Evolutionary conservation across 2,113 vertebrate genomes (phyloP).

Genomic region (Tachysurus vachellii): DNA sequence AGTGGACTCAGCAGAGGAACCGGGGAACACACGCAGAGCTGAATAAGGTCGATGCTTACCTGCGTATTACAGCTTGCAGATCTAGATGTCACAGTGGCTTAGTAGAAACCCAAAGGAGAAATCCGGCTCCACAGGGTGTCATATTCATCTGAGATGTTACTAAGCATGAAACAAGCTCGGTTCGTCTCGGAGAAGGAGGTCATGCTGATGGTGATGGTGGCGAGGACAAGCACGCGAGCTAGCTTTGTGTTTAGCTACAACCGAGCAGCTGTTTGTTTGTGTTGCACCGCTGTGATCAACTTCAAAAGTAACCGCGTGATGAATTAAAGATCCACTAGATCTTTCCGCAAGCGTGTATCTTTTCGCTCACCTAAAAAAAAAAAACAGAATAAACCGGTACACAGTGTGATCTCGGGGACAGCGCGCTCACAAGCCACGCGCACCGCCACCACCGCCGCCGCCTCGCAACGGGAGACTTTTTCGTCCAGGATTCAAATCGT

Average conservation of each 20-base stretch:
- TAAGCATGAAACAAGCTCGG: background rate
- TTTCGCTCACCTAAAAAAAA: background rate
- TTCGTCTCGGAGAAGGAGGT: background rate
- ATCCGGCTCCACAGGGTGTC: conserved; percentile 16
- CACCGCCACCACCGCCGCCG: conserved; percentile 2
- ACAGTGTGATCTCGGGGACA: background rate
- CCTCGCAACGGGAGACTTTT: conserved; percentile 30
- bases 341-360: background rate
- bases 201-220: background rate
- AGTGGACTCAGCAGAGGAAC: background rate
- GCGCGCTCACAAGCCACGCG: conserved; percentile 16
- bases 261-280: conserved; percentile 52
- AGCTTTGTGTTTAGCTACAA: conserved; percentile 42
- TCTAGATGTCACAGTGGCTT: background rate
- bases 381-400: background rate
- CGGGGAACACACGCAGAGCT: background rate
- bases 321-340: background rate
- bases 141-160: conserved; percentile 3
- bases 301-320: background rate
- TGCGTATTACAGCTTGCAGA: background rate
- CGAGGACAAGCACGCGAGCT: background rate
- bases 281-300: conserved; percentile 23
- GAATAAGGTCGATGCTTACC: conserved; percentile 23
- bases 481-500: conserved; percentile 30
- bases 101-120: conserved; percentile 33